Base-by-base conservation (phyloP, 2,888 invertebrate genomes). In the Falcaria lacertinaria region DNA sequence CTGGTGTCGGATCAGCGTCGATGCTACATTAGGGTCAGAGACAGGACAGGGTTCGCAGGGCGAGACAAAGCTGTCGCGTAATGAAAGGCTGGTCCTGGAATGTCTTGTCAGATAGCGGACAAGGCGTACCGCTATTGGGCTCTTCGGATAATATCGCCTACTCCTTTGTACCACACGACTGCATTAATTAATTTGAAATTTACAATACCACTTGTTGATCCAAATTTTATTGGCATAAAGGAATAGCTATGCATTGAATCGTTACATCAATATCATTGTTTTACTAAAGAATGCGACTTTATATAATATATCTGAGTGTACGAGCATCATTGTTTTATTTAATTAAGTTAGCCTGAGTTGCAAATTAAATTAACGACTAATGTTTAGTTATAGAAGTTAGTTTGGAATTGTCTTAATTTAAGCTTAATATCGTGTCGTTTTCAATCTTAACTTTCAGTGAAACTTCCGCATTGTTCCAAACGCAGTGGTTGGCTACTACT, bases 81-180 rank as follows among this genome's bases (percentile, higher is more conserved):
- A 85, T 80, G 81, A 78, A 80, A 76, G 78, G 80, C 81, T 80
- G 81, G 80, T 82, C 78, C 74, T 71, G 64, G 61, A 67, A 75
- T 70, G 70, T 75, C 71, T 66, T 58, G 50, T 43, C 53, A 64
- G 83, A 84, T 79, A 80, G 73, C 71, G 68, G 57, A 48, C 55
- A 55, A 55, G 54, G 60, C 56, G 59, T 52, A 56, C 49, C 57
- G 52, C 71, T 69, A 70, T 69, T 72, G 71, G 69, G 13, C 15
- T 22, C 37, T 8, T 75, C 69, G 66, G 66, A 69, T 72, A 68
- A 80, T 77, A 64, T 61, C 68, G 59, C 64, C 60, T 50, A 44
- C 41, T 48, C 65, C 64, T 60, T 55, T 60, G 59, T 69, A 69
- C 63, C 56, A 66, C 69, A 65, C 58, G 57, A 57, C 44, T 58